Evolutionary conservation across 2,113 vertebrate genomes (phyloP), one percentile per base, ranked within the genome.

Genomic region (Nicator chloris): DNA sequence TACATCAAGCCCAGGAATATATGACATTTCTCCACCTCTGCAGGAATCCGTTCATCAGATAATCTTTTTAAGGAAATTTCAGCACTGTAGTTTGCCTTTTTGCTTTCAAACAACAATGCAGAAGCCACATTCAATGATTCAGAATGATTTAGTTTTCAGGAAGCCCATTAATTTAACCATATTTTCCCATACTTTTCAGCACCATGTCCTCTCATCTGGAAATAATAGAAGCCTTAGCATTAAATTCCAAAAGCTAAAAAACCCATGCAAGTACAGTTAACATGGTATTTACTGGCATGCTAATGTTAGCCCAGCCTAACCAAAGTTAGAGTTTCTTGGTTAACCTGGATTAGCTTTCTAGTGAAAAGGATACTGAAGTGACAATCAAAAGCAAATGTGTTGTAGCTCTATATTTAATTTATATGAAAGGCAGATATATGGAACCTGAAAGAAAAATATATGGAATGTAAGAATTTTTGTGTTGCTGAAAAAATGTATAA

Each of bases 171-270:
- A 97, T 96, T 97, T 98, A 96, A 97, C 96, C 95, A 80, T 98
- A 97, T 97, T 98, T 98, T 98, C 97, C 97, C 97, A 97, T 97
- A 97, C 90, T 97, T 98, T 98, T 98, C 98, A 98, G 96, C 98
- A 97, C 97, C 85, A 92, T 98, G 96, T 96, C 76, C 94, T 95
- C 92, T 98, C 98, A 98, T 98, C 98, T 98, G 98, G 98, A 98
- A 98, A 98, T 98, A 98, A 98, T 98, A 98, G 94, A 98, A 97
- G 93, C 66, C 94, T 93, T 93, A 95, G 96, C 90, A 97, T 72
- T 93, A 96, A 97, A 97, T 97, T 97, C 75, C 96, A 23, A 97
- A 97, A 96, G 95, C 96, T 96, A 75, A 92, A 97, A 97, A 97
- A 88, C 80, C 28, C 47, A 78, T 61, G 35, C 73, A 93, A 92